Conservation (phyloP, 1,140 invertebrate species). For the Drosophila guanche region DNA sequence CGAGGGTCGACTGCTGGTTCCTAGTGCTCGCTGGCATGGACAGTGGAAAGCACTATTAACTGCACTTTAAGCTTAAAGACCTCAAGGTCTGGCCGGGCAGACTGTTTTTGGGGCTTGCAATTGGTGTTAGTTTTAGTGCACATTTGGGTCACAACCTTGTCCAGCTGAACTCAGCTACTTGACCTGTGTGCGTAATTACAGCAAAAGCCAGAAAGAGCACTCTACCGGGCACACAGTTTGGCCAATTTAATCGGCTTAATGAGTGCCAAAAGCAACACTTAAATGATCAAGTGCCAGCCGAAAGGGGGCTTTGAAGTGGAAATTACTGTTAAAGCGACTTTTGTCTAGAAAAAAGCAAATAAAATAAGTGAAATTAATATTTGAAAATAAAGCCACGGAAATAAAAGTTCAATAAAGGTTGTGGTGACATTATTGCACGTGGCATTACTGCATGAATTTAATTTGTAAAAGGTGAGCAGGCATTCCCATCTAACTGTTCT, state of each 20-base stretch:
- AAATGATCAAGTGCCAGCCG: conserved; percentile 44
- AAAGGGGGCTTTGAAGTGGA: not conserved
- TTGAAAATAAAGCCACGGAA: too few relatives aligned
- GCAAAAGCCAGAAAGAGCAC: conserved; percentile 23
- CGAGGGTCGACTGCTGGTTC: conserved; percentile 17
- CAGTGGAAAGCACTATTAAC: conserved; percentile 21
- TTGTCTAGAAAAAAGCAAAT: too few relatives aligned
- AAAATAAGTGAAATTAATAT: too few relatives aligned
- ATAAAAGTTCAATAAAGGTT: too few relatives aligned
- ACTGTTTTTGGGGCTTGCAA: conserved; percentile 49
- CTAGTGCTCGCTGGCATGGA: not conserved
- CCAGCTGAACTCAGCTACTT: conserved; percentile 14
- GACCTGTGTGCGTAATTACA: conserved; percentile 47
- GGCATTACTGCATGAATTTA: too few relatives aligned
- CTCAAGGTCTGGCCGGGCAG: conserved; percentile 1
- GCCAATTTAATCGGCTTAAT: conserved; percentile 63
- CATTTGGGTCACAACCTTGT: conserved; percentile 56
- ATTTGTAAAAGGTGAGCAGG: too few relatives aligned
- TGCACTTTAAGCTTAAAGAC: conserved; percentile 41
- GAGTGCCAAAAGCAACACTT: conserved; percentile 42
- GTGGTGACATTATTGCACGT: too few relatives aligned
- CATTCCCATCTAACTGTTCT: too few relatives aligned
- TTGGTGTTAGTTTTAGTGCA: conserved; percentile 25
- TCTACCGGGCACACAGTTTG: conserved; percentile 4
- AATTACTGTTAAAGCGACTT: too few relatives aligned